These are phyloP conservation scores for Amiota communis DNA, from an alignment of 2,888 invertebrate species.

Conservation along the genomic window DNA sequence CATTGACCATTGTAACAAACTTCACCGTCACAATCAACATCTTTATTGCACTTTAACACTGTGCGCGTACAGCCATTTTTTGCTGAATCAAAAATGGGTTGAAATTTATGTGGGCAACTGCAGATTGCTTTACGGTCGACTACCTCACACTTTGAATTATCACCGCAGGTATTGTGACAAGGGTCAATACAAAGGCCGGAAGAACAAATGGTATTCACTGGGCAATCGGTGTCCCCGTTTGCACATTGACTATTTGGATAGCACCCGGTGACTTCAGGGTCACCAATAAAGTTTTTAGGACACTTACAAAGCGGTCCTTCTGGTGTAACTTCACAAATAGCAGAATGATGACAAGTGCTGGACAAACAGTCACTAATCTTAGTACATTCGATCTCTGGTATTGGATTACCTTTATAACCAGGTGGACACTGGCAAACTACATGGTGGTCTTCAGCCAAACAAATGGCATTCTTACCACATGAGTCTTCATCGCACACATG, in stretches of 20 bases:
- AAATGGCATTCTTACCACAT: slow-evolving; percentile 90
- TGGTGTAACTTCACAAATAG: slow-evolving; percentile 82
- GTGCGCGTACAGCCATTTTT: slow-evolving; percentile 83
- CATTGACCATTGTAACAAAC: slow-evolving; percentile 89
- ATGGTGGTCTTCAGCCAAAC: slow-evolving; percentile 88
- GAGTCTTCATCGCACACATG: slow-evolving; percentile 87
- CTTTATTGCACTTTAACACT: slow-evolving; percentile 79
- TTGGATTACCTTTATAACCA: slow-evolving; percentile 85
- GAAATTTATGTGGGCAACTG: slow-evolving; percentile 83
- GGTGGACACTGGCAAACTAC: slow-evolving; percentile 89
- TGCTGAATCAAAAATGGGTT: slow-evolving; percentile 78
- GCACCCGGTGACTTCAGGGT: slow-evolving; percentile 84
- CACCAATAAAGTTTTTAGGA: slow-evolving; percentile 83
- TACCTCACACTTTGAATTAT: slow-evolving; percentile 87
- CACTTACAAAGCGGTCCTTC: slow-evolving; percentile 86
- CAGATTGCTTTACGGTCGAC: slow-evolving; percentile 85
- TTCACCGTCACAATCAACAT: slow-evolving; percentile 85
- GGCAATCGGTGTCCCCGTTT: slow-evolving; percentile 83
- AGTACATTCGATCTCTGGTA: slow-evolving; percentile 87
- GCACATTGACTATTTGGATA: slow-evolving; percentile 84
- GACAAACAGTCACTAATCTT: slow-evolving; percentile 81
- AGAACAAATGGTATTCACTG: slow-evolving; percentile 81
- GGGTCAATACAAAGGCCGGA: slow-evolving; percentile 84
- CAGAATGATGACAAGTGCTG: slow-evolving; percentile 86
- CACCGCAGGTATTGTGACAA: slow-evolving; percentile 86